Base-by-base conservation (phyloP, 2,797 vertebrate genomes). In the Eospalax fontanierii region DNA sequence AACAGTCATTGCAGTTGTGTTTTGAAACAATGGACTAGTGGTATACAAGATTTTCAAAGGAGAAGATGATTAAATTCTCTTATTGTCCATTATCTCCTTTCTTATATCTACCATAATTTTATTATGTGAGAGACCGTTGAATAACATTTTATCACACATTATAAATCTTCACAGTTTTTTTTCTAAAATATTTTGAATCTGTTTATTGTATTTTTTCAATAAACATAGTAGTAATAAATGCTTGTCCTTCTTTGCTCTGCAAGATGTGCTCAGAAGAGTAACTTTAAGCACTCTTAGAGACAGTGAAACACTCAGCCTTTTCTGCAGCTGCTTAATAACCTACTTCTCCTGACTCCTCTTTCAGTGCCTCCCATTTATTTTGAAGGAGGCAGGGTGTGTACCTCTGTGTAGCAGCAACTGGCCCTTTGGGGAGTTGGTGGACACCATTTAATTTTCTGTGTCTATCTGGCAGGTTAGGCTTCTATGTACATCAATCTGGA, bases 371-470 rank as follows among this genome's bases (percentile, higher is more conserved):
- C 8, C 5, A 7, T 89, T 80, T 86, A 43, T 89, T 84, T 75
- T 28, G 54, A 35, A 76, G 43, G 22, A 86, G 30, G 15, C 43
- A 94, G 75, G 43, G 59, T 43, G 43, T 43, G 92, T 95, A 80
- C 59, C 26, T 91, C 40, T 35, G 30, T 21, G 22, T 26, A 15
- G 28, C 10, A 46, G 21, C 26, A 30, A 35, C 10, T 76, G 59
- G 15, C 65, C 81, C 46, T 61, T 87, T 81, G 54, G 19, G 61
- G 26, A 78, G 61, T 35, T 7, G 65, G 15, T 79, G 22, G 73
- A 74, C 35, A n/a, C 28, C 73, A 14, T 63, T 86, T 92, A 79
- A 89, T 89, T 91, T 96, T 90, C 66, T 40, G 6, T 70, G 61
- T 95, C 68, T 6, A 76, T 33, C 50, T 94, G 78, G 43, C 70